These are phyloP conservation scores for Drosophila kanapiae DNA, from an alignment of 1,140 invertebrate genomes.

Conservation along the genomic window DNA sequence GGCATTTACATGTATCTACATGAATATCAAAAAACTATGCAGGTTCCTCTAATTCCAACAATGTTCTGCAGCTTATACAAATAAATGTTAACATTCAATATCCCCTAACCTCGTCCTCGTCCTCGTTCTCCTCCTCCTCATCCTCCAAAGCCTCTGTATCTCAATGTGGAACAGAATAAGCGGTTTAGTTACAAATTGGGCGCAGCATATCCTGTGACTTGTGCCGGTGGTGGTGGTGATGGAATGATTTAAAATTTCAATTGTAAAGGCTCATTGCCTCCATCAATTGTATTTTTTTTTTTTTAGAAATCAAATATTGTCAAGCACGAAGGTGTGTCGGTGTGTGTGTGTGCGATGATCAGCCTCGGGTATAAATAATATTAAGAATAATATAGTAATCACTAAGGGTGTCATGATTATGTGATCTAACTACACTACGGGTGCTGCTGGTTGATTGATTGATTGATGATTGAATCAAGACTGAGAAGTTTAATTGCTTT, in stretches of 20 bases:
- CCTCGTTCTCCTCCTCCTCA: conserved; percentile 16
- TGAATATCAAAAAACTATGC: conserved; percentile 72
- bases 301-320: conserved; percentile 75
- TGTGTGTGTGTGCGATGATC: conserved; percentile 10
- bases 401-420: conserved; percentile 6
- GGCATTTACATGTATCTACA: conserved; percentile 70
- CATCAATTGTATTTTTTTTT: conserved; percentile 3
- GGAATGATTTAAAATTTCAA: conserved; percentile 31
- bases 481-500: conserved; percentile 64
- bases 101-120: conserved; percentile 36
- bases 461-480: conserved; percentile 48
- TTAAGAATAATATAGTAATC: not conserved
- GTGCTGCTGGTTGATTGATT: conserved; percentile 39
- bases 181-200: conserved; percentile 45
- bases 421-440: conserved; percentile 32
- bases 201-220: conserved; percentile 44
- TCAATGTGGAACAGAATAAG: conserved; percentile 50
- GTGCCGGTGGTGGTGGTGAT: conserved; percentile 11
- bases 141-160: conserved; percentile 47
- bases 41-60: conserved; percentile 60
- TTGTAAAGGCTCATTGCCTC: not conserved
- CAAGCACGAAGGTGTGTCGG: conserved; percentile 62
- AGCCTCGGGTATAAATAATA: conserved; percentile 27
- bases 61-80: conserved; percentile 58
- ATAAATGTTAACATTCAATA: conserved; percentile 78